Evolutionary conservation across 2,797 vertebrate species (phyloP), one percentile per base, ranked within the genome.

Genomic region (Macroramphosus scolopax): DNA sequence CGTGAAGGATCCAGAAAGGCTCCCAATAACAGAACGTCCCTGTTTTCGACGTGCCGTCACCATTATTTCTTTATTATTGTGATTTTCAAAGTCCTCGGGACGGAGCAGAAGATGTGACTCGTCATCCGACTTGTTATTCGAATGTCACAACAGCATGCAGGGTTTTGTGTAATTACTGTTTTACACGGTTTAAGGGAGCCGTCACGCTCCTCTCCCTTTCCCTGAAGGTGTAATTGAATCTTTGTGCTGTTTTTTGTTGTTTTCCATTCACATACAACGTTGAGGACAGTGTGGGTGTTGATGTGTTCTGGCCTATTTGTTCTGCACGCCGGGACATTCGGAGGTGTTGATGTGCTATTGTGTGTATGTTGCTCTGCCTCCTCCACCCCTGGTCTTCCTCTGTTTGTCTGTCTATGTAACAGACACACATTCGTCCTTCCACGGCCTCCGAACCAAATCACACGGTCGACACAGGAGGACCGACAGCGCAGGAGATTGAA

Each of bases 111-210:
- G 42, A 74, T 49, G 64, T 78, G 73, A 87, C 77, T 65, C 46
- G 72, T 75, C 79, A 82, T 73, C 62, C 11, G 51, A 63, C 67
- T 71, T 83, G 75, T 80, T 77, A 55, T 81, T 79, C 51, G 44
- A 41, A 56, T 56, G 66, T 65, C 57, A 79, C 68, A 83, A 68
- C 56, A 81, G 40, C 25, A 15, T 24, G 0, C 5, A 51, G 33
- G 68, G 31, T 74, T 77, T 79, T 29, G 55, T 32, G 52, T 84
- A 87, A 88, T 82, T 86, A 77, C 70, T 85, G 69, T 81, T 82
- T 84, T 73, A 78, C 48, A 37, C 48, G 42, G 41, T 56, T 59
- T 42, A 49, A 42, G 26, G 66, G 55, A 77, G 72, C 57, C n/a
- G n/a, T n/a, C n/a, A n/a, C 22, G 1, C 22, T 71, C 24, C 14